phyloP scores from a whole-genome alignment of 1,140 invertebrate species.

The Lasaia peninsularis region DNA sequence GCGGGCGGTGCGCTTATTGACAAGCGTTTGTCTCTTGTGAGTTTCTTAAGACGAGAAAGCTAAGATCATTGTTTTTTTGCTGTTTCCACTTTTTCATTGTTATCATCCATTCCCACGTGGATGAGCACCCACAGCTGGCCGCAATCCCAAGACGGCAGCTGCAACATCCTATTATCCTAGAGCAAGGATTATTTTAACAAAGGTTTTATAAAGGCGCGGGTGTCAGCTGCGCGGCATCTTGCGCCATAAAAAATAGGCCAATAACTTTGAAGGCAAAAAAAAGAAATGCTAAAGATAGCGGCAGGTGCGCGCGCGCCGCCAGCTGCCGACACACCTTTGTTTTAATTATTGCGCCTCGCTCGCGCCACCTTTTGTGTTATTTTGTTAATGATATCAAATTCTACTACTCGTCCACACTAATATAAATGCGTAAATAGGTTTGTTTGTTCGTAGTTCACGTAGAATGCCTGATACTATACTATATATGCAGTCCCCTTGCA shows the following conservation, averaged over 20 bases:
- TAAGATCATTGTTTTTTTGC: too few relatives aligned
- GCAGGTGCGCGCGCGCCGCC: constrained; percentile 53
- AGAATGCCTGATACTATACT: too few relatives aligned
- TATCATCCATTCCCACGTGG: constrained; percentile 44
- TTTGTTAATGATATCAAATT: constrained; percentile 19
- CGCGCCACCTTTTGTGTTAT: constrained; percentile 35
- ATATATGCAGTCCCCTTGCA: too few relatives aligned
- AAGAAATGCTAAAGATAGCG: constrained; percentile 70
- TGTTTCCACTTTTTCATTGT: too few relatives aligned
- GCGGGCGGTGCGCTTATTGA: too few relatives aligned
- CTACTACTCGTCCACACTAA: not conserved
- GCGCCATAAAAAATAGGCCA: constrained; percentile 73
- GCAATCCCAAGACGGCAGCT: constrained; percentile 41
- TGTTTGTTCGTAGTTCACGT: too few relatives aligned
- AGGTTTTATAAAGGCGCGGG: constrained; percentile 43
- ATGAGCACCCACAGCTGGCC: constrained; percentile 47
- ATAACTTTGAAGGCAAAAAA: constrained; percentile 66
- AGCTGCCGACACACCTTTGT: constrained; percentile 67
- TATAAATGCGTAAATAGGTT: not conserved
- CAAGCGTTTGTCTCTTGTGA: too few relatives aligned
- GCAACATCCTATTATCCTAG: constrained; percentile 46
- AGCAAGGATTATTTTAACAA: constrained; percentile 45
- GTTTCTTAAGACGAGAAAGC: too few relatives aligned
- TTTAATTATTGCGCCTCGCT: constrained; percentile 56
- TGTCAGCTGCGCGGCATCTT: constrained; percentile 69